Conservation (phyloP, 2,888 invertebrate species). For the Caenorhabditis becei region DNA sequence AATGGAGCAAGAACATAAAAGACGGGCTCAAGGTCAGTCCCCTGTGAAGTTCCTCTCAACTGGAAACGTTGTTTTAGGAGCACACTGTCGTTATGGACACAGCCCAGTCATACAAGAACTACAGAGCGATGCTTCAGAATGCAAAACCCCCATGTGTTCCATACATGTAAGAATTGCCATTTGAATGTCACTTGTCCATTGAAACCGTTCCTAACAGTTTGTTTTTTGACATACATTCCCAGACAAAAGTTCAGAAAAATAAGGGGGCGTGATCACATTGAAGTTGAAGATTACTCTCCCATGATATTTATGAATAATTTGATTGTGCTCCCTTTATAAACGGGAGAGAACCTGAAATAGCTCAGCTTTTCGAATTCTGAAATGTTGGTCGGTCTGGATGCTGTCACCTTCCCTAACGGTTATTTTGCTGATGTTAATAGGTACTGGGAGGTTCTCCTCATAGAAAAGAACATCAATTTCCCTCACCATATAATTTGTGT, state of each 20-base stretch:
- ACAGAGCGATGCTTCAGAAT: constrained; percentile 93
- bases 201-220: not conserved
- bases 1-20: constrained; percentile 85
- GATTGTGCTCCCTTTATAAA: no score
- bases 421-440: constrained; percentile 3
- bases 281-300: no score
- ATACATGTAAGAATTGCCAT: constrained; percentile 90
- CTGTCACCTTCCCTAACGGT: constrained; percentile 3
- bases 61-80: constrained; percentile 82
- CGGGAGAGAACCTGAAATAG: no score
- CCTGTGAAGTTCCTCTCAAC: not conserved
- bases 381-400: constrained; percentile 3
- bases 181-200: not conserved
- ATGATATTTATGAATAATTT: no score
- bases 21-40: constrained; percentile 76
- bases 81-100: constrained; percentile 97
- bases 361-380: not conserved
- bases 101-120: constrained; percentile 97
- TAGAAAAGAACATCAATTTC: not conserved
- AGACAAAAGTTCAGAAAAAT: no score
- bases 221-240: not conserved
- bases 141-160: constrained; percentile 98
- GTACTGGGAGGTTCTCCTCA: not conserved
- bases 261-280: no score
- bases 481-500: not conserved